phyloP scores from a whole-genome alignment of 2,888 invertebrate species.

The Thymelicus sylvestris region DNA sequence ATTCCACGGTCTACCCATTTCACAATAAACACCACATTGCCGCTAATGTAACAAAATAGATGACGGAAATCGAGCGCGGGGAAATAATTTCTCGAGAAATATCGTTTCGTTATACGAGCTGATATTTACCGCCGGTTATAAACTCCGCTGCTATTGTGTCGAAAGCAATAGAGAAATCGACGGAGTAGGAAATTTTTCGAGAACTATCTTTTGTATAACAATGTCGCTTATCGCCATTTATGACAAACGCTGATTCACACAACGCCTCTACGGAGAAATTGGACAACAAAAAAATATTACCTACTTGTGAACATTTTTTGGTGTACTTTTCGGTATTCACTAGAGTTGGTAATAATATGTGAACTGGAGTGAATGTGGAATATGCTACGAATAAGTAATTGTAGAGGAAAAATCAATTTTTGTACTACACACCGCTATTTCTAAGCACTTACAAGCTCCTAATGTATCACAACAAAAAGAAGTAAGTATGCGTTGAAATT shows the following conservation, averaged over 20 bases:
- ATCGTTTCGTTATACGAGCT: slow-evolving; percentile 32
- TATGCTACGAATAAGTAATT: slow-evolving; percentile 16
- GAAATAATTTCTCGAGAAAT: slow-evolving; percentile 27
- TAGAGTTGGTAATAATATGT: slow-evolving; percentile 19
- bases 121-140: slow-evolving; percentile 36
- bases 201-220: slow-evolving; percentile 33
- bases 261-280: slow-evolving; percentile 31
- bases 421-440: slow-evolving; percentile 9
- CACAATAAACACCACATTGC: slow-evolving; percentile 18
- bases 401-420: slow-evolving; percentile 19
- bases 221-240: slow-evolving; percentile 34
- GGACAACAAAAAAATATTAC: slow-evolving; percentile 29
- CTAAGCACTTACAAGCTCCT: slow-evolving; percentile 9
- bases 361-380: slow-evolving; percentile 22
- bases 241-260: slow-evolving; percentile 34
- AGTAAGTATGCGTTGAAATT: slow-evolving; percentile 24
- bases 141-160: slow-evolving; percentile 36
- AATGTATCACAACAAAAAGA: slow-evolving; percentile 20
- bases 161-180: slow-evolving; percentile 37
- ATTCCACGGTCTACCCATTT: slow-evolving; percentile 27
- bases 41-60: slow-evolving; percentile 31
- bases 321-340: slow-evolving; percentile 16
- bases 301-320: slow-evolving; percentile 13
- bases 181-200: slow-evolving; percentile 37
- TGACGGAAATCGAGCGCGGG: slow-evolving; percentile 33